A percentile compares a stretch with the other conserved stretches of the same genome.
Evolutionary conservation across 2,888 invertebrate species (phyloP).

Genomic region (Luperina nickerlii): DNA sequence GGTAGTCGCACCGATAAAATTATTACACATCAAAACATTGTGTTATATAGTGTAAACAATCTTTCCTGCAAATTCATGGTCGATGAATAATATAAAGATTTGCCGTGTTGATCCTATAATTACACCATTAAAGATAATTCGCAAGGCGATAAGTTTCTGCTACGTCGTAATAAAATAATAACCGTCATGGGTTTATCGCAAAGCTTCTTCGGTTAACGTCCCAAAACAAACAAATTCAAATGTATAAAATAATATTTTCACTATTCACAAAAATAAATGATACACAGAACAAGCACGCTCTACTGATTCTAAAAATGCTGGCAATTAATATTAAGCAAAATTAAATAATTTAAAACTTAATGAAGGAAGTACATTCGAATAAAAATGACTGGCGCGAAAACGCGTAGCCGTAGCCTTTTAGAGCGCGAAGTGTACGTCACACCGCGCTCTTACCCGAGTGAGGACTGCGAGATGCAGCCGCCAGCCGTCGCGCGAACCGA

Average conservation of each 20-base stretch:
- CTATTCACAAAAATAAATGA: slow-evolving; percentile 50
- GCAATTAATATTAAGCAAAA: slow-evolving; percentile 46
- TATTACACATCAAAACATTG: slow-evolving; percentile 43
- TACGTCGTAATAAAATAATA: slow-evolving; percentile 16
- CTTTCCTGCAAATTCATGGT: slow-evolving; percentile 30
- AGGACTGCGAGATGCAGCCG: slow-evolving; percentile 74
- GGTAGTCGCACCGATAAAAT: slow-evolving; percentile 35
- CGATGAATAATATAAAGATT: slow-evolving; percentile 13
- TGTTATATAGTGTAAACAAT: slow-evolving; percentile 35
- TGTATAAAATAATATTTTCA: slow-evolving; percentile 36
- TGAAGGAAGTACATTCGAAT: slow-evolving; percentile 58
- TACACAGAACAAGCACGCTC: slow-evolving; percentile 44
- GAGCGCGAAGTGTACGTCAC: slow-evolving; percentile 77
- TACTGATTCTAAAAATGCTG: slow-evolving; percentile 53
- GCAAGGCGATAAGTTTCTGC: slow-evolving; percentile 1
- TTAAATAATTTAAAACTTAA: slow-evolving; percentile 14
- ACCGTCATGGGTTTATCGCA: slow-evolving; percentile 23
- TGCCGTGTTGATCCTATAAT: slow-evolving; percentile 7
- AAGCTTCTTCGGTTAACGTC: slow-evolving; percentile 25
- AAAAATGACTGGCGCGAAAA: slow-evolving; percentile 73
- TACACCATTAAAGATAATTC: slow-evolving; percentile 11
- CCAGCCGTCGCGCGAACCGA: slow-evolving; percentile 32
- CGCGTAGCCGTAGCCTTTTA: slow-evolving; percentile 58
- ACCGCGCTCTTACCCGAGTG: slow-evolving; percentile 76
- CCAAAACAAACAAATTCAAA: slow-evolving; percentile 43